Evolutionary conservation across 2,797 vertebrate species (phyloP).

Genomic region (Rachycentron canadum): DNA sequence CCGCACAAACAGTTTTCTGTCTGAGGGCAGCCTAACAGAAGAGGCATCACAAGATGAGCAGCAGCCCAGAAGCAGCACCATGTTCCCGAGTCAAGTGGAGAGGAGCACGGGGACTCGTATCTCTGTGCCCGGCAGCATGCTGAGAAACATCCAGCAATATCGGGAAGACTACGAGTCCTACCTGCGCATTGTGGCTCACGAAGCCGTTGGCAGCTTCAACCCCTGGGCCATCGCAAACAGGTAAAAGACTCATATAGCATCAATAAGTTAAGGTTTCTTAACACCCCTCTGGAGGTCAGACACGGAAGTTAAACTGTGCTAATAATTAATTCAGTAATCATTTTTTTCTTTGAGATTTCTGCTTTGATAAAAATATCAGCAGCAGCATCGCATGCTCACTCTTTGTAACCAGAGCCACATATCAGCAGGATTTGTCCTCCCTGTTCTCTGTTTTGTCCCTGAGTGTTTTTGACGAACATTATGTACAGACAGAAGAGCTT

Average conservation of each 20-base stretch:
- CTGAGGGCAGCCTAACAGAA: constrained; percentile 73
- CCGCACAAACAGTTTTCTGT: constrained; percentile 63
- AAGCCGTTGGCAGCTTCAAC: constrained; percentile 87
- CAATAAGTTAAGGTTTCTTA: neutral
- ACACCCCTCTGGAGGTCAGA: neutral
- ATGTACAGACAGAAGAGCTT: neutral
- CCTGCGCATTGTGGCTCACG: constrained; percentile 86
- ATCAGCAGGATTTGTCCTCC: constrained; percentile 29
- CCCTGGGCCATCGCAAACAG: constrained; percentile 92
- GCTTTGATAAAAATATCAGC: neutral
- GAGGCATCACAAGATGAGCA: constrained; percentile 59
- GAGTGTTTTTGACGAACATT: constrained; percentile 10
- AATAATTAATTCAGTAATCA: neutral
- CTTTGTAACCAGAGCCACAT: constrained; percentile 25
- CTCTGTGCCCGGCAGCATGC: constrained; percentile 83
- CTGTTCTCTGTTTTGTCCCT: constrained; percentile 20
- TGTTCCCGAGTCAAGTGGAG: constrained; percentile 48
- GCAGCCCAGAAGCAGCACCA: constrained; percentile 30
- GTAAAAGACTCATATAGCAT: constrained; percentile 78
- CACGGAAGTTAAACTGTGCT: neutral
- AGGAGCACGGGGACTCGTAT: constrained; percentile 62
- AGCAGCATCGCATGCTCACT: neutral
- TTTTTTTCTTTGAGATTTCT: constrained; percentile 2
- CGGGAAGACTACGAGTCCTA: constrained; percentile 84
- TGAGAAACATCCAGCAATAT: constrained; percentile 87